Conservation (phyloP, 2,797 vertebrate species). For the Chiropotes sagulatus region DNA sequence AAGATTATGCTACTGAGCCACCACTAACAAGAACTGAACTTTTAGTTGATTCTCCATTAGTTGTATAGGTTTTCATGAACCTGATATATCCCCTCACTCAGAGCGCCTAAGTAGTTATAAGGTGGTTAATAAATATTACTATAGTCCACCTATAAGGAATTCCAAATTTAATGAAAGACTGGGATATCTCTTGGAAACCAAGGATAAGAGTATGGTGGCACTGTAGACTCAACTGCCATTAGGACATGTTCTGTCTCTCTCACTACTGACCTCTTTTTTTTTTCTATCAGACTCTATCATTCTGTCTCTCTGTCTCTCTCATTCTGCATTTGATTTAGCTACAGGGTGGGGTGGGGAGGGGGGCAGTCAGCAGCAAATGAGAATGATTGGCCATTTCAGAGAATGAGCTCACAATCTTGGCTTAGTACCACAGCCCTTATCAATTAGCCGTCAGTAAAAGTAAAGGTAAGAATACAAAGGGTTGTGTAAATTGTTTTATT, state of each 20-base stretch:
- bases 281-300: not conserved
- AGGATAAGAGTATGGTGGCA: not conserved
- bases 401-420: not conserved
- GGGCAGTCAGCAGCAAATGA: not conserved
- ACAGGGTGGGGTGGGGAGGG: not conserved
- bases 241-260: not conserved
- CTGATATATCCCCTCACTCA: not conserved
- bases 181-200: not conserved
- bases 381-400: not conserved
- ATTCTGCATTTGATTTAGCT: not conserved
- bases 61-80: conserved; percentile 29
- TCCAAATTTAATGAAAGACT: not conserved
- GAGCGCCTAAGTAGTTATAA: not conserved
- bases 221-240: not conserved
- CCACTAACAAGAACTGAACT: not conserved
- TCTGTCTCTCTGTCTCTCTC: not conserved
- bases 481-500: not conserved
- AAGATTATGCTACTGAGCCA: not conserved
- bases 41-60: not conserved
- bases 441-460: not conserved
- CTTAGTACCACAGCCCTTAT: not conserved
- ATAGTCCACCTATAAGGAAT: not conserved
- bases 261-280: not conserved
- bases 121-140: not conserved
- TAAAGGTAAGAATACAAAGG: not conserved